These are phyloP conservation scores for Ancistrus triradiatus DNA, from an alignment of 2,113 vertebrate species.

Conservation along the genomic window DNA sequence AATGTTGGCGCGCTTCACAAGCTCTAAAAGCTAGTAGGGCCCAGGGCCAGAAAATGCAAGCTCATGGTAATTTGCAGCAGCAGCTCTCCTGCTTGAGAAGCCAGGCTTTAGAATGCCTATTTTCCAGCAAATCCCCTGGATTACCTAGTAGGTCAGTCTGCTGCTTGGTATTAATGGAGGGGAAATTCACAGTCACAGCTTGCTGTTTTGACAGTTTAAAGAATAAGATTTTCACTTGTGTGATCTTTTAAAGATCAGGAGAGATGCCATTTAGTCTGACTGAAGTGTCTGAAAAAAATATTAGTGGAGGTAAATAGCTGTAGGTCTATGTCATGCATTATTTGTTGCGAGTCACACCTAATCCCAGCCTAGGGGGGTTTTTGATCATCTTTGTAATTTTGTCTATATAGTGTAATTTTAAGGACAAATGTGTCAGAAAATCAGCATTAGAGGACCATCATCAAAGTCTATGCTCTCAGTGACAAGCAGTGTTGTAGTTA, in stretches of 20 bases:
- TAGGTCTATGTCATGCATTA: too few relatives aligned
- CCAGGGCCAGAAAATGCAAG: constrained; percentile 50
- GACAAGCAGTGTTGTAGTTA: too few relatives aligned
- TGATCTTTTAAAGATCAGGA: constrained; percentile 4
- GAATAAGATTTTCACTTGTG: constrained; percentile 14
- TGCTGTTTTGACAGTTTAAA: constrained; percentile 28
- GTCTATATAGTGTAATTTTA: too few relatives aligned
- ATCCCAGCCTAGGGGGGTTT: too few relatives aligned
- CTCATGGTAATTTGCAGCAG: constrained; percentile 62
- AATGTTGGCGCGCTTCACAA: constrained; percentile 8
- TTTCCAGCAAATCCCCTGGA: constrained; percentile 61
- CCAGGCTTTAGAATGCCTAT: constrained; percentile 61
- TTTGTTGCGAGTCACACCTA: too few relatives aligned
- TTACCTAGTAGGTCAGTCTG: constrained; percentile 67
- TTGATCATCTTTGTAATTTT: too few relatives aligned
- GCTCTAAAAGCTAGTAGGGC: constrained; percentile 14
- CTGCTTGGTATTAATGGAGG: constrained; percentile 49
- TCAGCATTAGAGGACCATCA: too few relatives aligned
- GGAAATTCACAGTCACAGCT: constrained; percentile 37
- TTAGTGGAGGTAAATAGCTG: too few relatives aligned
- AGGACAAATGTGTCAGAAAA: too few relatives aligned
- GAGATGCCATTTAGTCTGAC: constrained; percentile 1
- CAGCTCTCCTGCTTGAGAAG: constrained; percentile 50
- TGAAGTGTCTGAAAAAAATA: too few relatives aligned
- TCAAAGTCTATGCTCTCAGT: too few relatives aligned